Evolutionary conservation across 2,113 vertebrate species (phyloP), one percentile per base, ranked within the genome.

Genomic region (Cairina moschata): DNA sequence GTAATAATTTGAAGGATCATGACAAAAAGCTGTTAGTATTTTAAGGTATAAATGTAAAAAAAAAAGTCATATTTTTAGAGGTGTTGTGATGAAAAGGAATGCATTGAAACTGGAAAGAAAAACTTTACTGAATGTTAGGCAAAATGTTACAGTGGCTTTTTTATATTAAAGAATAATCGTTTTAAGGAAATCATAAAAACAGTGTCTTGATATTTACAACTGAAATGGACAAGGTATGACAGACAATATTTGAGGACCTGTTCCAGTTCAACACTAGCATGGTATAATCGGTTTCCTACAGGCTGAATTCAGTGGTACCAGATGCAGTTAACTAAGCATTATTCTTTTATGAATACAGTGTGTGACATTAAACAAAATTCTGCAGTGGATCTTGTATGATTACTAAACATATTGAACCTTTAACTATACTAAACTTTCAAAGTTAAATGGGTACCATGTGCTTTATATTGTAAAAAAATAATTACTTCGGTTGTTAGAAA

Each of bases 1-100:
- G 80, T 90, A 80, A 69, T 95, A 83, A 85, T 94, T 95, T 95
- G 93, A 90, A 68, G 56, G 69, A 54, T 68, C 52, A 14, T 66
- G 88, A 77, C 80, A 88, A 86, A 92, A 91, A 25, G 12, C 76
- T 75, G 80, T 86, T 76, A 76, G 44, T 86, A 79, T 79, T 90
- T 96, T 62, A 96, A 83, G 54, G 62, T 32, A 83, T 59, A 95
- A 92, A 90, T n/a, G 82, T 90, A 40, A 48, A 48, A 40, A 48
- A 46, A 48, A 36, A 14, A 8, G 1, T 62, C 42, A 31, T 76
- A 14, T 78, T 90, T 89, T 78, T 78, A 69, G 73, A 88, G 66
- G 63, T 76, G 18, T 72, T 95, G 34, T 17, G 78, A 44, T 77
- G 48, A 77, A 65, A 46, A 62, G 17, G 29, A 60, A 48, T 63